Percentiles rank a stretch among this genome's conserved stretches.
Conservation (phyloP, 1,140 invertebrate species). For the Triops longicaudatus region DNA sequence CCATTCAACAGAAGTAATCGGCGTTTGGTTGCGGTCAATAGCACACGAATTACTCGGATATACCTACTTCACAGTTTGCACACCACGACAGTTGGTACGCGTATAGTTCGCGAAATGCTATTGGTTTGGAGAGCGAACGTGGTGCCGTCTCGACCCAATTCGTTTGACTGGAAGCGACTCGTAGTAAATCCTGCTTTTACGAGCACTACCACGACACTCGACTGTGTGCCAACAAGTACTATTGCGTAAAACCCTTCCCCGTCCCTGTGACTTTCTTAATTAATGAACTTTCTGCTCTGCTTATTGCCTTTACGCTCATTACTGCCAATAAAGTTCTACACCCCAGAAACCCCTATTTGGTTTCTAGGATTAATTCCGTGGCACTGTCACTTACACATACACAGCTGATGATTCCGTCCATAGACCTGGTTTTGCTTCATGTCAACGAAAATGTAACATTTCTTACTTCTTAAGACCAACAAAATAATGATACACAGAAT, state of each 20-base stretch:
- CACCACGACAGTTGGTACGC: too few species aligned
- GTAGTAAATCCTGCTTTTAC: neutral
- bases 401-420: neutral
- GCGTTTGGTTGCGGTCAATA: too few species aligned
- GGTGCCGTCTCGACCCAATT: neutral
- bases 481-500: too few species aligned
- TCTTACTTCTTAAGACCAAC: too few species aligned
- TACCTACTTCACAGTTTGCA: too few species aligned
- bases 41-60: too few species aligned
- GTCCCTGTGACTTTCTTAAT: neutral
- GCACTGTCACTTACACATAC: neutral
- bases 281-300: constrained; percentile 1
- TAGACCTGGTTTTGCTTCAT: neutral
- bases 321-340: neutral
- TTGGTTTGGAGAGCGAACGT: neutral
- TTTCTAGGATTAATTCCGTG: neutral
- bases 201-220: neutral
- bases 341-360: neutral
- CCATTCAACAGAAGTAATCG: too few species aligned
- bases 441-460: too few species aligned
- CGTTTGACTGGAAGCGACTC: neutral
- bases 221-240: neutral
- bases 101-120: neutral
- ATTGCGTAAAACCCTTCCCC: neutral
- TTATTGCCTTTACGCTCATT: neutral